Evolutionary conservation across 1,140 invertebrate species (phyloP).

Genomic region (Elymnias hypermnestra): DNA sequence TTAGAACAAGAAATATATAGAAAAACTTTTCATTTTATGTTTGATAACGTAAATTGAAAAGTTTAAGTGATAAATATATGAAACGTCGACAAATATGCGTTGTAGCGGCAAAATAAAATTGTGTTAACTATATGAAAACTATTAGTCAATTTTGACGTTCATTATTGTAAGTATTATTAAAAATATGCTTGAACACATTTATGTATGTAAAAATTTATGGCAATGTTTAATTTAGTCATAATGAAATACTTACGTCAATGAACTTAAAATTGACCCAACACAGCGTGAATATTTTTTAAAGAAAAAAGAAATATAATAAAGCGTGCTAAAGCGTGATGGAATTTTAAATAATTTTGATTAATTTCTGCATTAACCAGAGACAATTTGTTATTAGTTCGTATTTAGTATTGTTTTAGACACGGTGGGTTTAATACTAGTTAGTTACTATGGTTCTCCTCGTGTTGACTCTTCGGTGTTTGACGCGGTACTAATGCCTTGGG

Average conservation of each 20-base stretch:
- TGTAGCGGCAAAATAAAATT: too few relatives aligned
- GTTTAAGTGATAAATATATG: too few relatives aligned
- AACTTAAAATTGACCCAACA: not conserved
- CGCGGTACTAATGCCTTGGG: slow-evolving; percentile 40
- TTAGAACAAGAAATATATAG: too few relatives aligned
- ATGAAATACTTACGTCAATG: slow-evolving; percentile 1
- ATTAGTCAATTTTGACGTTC: too few relatives aligned
- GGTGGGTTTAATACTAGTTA: slow-evolving; percentile 28
- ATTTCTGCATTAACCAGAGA: slow-evolving; percentile 12
- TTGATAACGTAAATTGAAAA: too few relatives aligned
- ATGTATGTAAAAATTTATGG: too few relatives aligned
- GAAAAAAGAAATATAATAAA: slow-evolving; percentile 2
- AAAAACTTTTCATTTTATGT: too few relatives aligned
- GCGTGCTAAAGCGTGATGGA: slow-evolving; percentile 25
- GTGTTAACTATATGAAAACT: too few relatives aligned
- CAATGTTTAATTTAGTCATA: too few relatives aligned
- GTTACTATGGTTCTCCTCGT: slow-evolving; percentile 36
- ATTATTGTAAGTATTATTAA: too few relatives aligned
- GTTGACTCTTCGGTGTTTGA: slow-evolving; percentile 28
- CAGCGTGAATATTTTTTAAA: not conserved
- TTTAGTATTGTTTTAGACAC: slow-evolving; percentile 30
- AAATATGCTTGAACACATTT: too few relatives aligned
- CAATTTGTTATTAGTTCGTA: slow-evolving; percentile 28
- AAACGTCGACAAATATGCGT: too few relatives aligned
- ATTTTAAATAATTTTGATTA: slow-evolving; percentile 24